phyloP scores from a whole-genome alignment of 2,888 invertebrate species.

The Zaprionus obscuricornis region DNA sequence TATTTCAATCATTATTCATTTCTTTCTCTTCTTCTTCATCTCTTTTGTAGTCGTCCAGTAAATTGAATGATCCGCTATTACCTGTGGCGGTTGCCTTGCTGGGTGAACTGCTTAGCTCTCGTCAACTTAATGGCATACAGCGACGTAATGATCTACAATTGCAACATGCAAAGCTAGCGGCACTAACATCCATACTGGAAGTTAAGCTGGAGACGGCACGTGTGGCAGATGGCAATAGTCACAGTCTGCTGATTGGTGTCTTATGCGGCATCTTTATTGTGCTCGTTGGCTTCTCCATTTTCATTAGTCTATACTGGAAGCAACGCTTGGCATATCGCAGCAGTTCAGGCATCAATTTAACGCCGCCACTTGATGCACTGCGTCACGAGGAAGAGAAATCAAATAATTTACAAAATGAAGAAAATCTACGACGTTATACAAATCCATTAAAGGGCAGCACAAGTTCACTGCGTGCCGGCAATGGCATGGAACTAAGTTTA shows the following conservation, averaged over 20 bases:
- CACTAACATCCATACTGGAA: constrained; percentile 89
- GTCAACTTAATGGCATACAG: constrained; percentile 81
- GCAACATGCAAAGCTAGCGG: constrained; percentile 85
- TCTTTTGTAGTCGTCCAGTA: constrained; percentile 84
- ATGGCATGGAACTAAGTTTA: constrained; percentile 84
- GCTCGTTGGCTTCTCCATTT: constrained; percentile 83
- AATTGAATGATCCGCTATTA: constrained; percentile 83
- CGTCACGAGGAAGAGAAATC: constrained; percentile 93
- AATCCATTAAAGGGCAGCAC: constrained; percentile 89
- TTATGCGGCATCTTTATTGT: constrained; percentile 83
- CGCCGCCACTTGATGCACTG: constrained; percentile 85
- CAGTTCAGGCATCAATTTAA: constrained; percentile 85
- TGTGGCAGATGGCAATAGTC: constrained; percentile 82
- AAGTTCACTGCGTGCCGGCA: constrained; percentile 85
- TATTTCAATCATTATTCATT: neutral
- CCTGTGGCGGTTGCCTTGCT: constrained; percentile 86
- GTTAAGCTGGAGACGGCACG: constrained; percentile 90
- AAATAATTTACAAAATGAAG: constrained; percentile 95
- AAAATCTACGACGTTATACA: constrained; percentile 92
- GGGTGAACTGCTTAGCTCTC: constrained; percentile 87
- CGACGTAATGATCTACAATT: constrained; percentile 82
- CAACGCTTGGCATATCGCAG: constrained; percentile 85
- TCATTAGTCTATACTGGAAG: constrained; percentile 85
- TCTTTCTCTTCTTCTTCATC: neutral
- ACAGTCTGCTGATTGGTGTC: constrained; percentile 83